Evolutionary conservation across 2,888 invertebrate species (phyloP).

Genomic region (Neocrepidodera transversa): DNA sequence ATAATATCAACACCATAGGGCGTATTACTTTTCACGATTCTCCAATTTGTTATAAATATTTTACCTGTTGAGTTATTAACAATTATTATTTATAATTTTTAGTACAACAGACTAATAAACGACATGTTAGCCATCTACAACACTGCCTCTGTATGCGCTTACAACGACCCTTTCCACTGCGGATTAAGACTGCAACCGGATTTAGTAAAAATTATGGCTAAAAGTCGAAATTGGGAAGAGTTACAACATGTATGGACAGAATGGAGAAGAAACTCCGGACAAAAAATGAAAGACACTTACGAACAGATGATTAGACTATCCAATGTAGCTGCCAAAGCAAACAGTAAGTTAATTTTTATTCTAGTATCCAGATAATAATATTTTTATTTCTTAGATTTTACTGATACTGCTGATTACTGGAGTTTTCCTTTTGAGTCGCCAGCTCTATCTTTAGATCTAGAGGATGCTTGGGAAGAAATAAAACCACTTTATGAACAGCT

Average conservation of each 20-base stretch:
- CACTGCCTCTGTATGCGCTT: constrained; percentile 82
- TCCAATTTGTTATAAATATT: too few species aligned
- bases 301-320: constrained; percentile 81
- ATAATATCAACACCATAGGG: too few species aligned
- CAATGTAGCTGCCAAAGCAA: constrained; percentile 80
- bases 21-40: too few species aligned
- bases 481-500: constrained; percentile 86
- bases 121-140: constrained; percentile 90
- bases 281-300: constrained; percentile 78
- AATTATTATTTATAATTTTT: constrained; percentile 55
- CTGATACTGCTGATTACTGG: constrained; percentile 89
- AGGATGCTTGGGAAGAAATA: constrained; percentile 83
- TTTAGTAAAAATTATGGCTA: constrained; percentile 78
- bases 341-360: constrained; percentile 81
- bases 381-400: constrained; percentile 72
- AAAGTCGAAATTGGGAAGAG: constrained; percentile 86
- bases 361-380: too few species aligned
- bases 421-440: constrained; percentile 83
- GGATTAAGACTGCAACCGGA: constrained; percentile 83
- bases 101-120: constrained; percentile 88
- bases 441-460: constrained; percentile 78
- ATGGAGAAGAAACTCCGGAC: constrained; percentile 86
- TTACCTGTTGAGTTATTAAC: too few species aligned
- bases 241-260: constrained; percentile 88
- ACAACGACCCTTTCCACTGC: constrained; percentile 84